These are phyloP conservation scores for Drosophila pectinifera DNA, from an alignment of 1,140 invertebrate genomes.

Conservation along the genomic window DNA sequence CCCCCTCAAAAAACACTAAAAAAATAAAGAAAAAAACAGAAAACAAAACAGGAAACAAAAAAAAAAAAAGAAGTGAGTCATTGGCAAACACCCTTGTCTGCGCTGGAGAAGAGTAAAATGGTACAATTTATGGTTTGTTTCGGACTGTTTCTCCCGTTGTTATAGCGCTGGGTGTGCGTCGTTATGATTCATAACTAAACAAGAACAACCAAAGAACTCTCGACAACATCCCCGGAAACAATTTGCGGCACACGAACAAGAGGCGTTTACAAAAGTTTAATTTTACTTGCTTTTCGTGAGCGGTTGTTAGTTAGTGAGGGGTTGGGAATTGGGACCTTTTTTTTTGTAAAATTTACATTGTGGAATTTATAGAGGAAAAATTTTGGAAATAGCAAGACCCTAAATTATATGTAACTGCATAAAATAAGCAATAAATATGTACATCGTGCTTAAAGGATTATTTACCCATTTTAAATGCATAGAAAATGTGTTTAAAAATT, in stretches of 20 bases:
- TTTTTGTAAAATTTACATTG: conserved; percentile 19
- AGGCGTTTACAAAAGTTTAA: conserved; percentile 79
- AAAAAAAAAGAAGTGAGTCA: conserved; percentile 67
- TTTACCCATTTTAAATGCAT: no score
- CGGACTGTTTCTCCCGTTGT: conserved; percentile 41
- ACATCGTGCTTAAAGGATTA: background rate
- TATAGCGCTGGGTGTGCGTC: conserved; percentile 56
- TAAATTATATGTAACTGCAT: background rate
- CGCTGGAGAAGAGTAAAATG: conserved; percentile 42
- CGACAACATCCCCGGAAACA: conserved; percentile 79
- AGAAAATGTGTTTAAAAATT: no score
- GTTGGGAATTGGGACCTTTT: conserved; percentile 7
- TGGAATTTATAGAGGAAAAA: background rate
- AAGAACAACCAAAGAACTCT: conserved; percentile 57
- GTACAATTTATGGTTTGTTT: conserved; percentile 63
- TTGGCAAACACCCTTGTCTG: conserved; percentile 43
- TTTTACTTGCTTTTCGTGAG: conserved; percentile 63
- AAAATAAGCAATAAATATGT: background rate
- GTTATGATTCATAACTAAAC: conserved; percentile 81
- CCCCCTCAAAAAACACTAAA: conserved; percentile 10
- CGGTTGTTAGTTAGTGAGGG: conserved; percentile 8
- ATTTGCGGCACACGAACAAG: conserved; percentile 79
- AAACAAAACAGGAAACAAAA: conserved; percentile 41
- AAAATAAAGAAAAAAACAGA: conserved; percentile 1
- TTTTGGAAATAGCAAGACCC: background rate